Percentiles rank a stretch among this genome's conserved stretches.
Conservation (phyloP, 2,113 vertebrate genomes). For the Hemicordylus capensis region DNA sequence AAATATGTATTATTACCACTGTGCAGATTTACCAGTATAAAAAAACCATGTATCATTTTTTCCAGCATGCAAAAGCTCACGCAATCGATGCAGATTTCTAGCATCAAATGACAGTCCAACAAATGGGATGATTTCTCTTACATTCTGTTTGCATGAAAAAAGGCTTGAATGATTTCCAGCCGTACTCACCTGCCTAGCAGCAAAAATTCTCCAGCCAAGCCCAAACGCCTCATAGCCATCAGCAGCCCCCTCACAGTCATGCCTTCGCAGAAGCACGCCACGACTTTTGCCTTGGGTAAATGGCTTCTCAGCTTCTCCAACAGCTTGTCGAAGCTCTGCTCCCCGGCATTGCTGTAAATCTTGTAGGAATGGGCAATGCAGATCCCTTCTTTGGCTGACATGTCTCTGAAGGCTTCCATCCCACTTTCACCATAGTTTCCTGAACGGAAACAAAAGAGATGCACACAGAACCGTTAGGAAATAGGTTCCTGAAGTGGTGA, state of each 20-base stretch:
- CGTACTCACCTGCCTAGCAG: conserved; percentile 94
- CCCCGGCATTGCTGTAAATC: conserved; percentile 98
- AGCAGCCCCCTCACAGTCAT: conserved; percentile 97
- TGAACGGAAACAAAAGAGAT: conserved; percentile 66
- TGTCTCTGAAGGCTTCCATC: conserved; percentile 99
- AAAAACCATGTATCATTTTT: too few relatives aligned
- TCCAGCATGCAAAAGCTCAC: not conserved
- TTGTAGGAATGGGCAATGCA: conserved; percentile 99
- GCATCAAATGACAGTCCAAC: not conserved
- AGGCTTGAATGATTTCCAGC: not conserved
- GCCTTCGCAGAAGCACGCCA: conserved; percentile 97
- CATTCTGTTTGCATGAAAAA: accelerated
- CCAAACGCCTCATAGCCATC: conserved; percentile 95
- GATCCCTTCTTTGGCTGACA: conserved; percentile 96
- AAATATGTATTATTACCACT: too few relatives aligned
- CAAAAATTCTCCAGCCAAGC: conserved; percentile 90
- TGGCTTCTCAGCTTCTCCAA: conserved; percentile 89
- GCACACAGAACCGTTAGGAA: not conserved
- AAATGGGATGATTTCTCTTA: not conserved
- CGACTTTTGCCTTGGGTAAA: conserved; percentile 94
- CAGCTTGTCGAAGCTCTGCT: conserved; percentile 94
- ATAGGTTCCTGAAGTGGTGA: not conserved
- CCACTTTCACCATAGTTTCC: conserved; percentile 99
- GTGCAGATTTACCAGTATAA: not conserved
- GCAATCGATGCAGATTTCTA: not conserved